phyloP scores from a whole-genome alignment of 53 echinoderm and acorn worm species.

The Crossaster papposus region DNA sequence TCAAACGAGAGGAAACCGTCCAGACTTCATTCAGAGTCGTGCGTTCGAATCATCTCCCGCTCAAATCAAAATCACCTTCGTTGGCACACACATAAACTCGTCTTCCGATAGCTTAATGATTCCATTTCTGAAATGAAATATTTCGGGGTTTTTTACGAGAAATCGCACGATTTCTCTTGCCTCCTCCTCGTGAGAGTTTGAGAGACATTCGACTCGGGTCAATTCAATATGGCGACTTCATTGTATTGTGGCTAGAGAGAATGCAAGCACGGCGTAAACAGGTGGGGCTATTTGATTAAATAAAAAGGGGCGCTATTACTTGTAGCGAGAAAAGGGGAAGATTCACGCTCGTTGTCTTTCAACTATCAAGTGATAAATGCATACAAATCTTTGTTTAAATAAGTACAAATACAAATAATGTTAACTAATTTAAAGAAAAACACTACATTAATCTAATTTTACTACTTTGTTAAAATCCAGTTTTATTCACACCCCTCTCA shows the following conservation, averaged over 20 bases:
- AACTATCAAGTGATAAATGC: neutral
- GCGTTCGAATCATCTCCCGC: slow-evolving; percentile 14
- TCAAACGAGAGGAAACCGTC: neutral
- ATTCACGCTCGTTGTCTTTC: neutral
- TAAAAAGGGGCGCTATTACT: slow-evolving; percentile 7
- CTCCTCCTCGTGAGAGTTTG: too few relatives aligned
- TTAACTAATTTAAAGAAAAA: neutral
- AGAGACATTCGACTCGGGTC: neutral
- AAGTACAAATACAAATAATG: neutral
- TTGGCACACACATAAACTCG: neutral
- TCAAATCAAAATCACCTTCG: neutral
- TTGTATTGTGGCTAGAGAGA: neutral
- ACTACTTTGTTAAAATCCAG: neutral
- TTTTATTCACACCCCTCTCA: neutral
- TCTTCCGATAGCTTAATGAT: neutral
- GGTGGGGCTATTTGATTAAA: slow-evolving; percentile 49
- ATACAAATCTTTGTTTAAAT: neutral
- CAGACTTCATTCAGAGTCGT: neutral
- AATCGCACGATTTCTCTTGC: neutral
- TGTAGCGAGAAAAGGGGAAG: neutral
- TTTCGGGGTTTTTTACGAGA: slow-evolving; percentile 11
- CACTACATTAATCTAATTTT: neutral
- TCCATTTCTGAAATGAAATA: neutral
- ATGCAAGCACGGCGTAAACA: slow-evolving; percentile 58
- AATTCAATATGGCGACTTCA: slow-evolving; percentile 53